These are phyloP conservation scores for Ganaspis brasiliensis DNA, from an alignment of 2,888 invertebrate species.

Conservation along the genomic window DNA sequence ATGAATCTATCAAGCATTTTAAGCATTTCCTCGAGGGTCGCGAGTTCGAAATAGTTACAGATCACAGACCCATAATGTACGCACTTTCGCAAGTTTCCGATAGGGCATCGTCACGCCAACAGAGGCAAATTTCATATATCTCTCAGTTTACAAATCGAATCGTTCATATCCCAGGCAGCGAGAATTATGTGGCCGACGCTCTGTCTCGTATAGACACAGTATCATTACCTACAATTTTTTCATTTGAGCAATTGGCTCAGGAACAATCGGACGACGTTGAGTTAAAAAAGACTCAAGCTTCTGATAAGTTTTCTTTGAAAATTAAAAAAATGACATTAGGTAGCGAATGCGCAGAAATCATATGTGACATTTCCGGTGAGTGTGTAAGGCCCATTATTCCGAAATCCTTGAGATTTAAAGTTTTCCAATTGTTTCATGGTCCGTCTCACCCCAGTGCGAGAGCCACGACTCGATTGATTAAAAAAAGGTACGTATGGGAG, in stretches of 20 bases:
- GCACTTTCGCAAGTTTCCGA: slow-evolving; percentile 44
- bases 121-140: slow-evolving; percentile 46
- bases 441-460: not conserved
- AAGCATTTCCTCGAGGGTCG: no score
- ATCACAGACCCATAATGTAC: slow-evolving; percentile 53
- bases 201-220: not conserved
- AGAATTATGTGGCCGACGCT: slow-evolving; percentile 44
- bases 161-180: slow-evolving; percentile 39
- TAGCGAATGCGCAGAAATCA: not conserved
- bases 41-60: not conserved
- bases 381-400: not conserved
- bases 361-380: not conserved
- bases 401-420: not conserved
- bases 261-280: no score
- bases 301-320: no score
- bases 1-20: no score
- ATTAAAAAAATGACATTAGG: no score
- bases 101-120: slow-evolving; percentile 45
- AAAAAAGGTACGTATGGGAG: not conserved
- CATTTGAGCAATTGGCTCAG: no score
- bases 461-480: not conserved
- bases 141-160: slow-evolving; percentile 49
- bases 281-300: no score
- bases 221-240: no score
- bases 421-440: not conserved